These are phyloP conservation scores for Chromis chromis DNA, from an alignment of 2,797 vertebrate species.

Conservation along the genomic window DNA sequence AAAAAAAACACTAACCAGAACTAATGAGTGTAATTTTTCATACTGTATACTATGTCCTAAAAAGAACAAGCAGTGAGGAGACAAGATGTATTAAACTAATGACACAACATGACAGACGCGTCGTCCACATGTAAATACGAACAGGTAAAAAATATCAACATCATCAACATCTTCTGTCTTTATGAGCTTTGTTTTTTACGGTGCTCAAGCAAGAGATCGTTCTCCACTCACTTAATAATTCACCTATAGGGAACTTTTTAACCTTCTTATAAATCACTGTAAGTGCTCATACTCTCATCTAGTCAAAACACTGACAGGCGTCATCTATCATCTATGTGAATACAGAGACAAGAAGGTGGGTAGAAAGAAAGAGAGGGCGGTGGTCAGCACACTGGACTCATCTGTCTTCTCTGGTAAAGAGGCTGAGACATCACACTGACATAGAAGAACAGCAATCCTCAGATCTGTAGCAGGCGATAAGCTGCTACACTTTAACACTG, in stretches of 20 bases:
- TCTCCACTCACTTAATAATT: constrained; percentile 39
- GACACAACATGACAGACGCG: background rate
- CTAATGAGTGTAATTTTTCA: too few species aligned
- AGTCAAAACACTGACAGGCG: constrained; percentile 60
- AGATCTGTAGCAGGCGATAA: background rate
- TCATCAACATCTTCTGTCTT: background rate
- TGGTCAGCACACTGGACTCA: constrained; percentile 36
- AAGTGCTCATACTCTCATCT: constrained; percentile 45
- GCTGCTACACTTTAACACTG: background rate
- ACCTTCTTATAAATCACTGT: constrained; percentile 66
- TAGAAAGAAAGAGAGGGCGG: constrained; percentile 30
- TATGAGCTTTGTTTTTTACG: constrained; percentile 4
- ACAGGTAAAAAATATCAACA: constrained; percentile 11
- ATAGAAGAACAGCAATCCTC: constrained; percentile 6
- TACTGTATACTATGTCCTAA: background rate
- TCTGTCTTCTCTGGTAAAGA: constrained; percentile 51
- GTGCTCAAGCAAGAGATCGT: constrained; percentile 17
- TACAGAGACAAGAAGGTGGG: constrained; percentile 31
- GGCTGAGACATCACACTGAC: constrained; percentile 18
- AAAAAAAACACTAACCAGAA: too few species aligned
- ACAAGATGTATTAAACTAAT: background rate
- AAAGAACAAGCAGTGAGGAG: background rate
- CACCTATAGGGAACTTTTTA: constrained; percentile 36
- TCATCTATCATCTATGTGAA: constrained; percentile 63
- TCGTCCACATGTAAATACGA: constrained; percentile 1